Percentiles rank a stretch among this genome's conserved stretches.
phyloP scores from a whole-genome alignment of 2,888 invertebrate genomes.

The Philonicus albiceps region DNA sequence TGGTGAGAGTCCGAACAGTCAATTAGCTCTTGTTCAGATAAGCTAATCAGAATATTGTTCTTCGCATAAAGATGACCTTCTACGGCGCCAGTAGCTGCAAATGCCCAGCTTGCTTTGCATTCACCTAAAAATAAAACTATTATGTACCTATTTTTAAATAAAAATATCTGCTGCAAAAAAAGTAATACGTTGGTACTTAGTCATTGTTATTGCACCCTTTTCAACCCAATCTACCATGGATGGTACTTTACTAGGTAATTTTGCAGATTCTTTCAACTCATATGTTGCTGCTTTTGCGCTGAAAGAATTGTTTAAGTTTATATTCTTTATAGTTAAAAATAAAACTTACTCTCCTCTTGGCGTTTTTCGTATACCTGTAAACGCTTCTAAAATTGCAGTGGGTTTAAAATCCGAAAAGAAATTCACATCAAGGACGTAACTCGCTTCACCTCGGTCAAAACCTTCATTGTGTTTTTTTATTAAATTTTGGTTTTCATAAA shows the following conservation, averaged over 20 bases:
- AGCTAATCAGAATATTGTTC: slow-evolving; percentile 15
- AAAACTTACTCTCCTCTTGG: neutral
- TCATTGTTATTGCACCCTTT: neutral
- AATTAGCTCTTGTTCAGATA: slow-evolving; percentile 83
- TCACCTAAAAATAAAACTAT: neutral
- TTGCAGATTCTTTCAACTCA: neutral
- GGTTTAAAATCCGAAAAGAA: neutral
- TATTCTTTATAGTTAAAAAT: neutral
- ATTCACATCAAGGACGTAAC: neutral
- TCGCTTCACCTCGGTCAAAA: neutral
- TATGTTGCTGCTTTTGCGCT: neutral
- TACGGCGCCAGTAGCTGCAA: slow-evolving; percentile 45
- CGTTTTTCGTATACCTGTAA: neutral
- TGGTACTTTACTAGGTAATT: neutral
- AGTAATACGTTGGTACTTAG: neutral
- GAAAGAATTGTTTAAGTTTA: neutral
- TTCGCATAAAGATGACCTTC: slow-evolving; percentile 42
- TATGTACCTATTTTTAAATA: neutral
- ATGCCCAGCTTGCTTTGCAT: slow-evolving; percentile 47
- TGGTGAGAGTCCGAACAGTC: slow-evolving; percentile 81
- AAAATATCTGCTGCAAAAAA: neutral
- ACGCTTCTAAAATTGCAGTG: neutral
- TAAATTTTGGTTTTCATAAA: neutral
- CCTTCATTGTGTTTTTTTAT: neutral
- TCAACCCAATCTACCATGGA: neutral